These are phyloP conservation scores for Azorinus chamasolen DNA, from an alignment of 2,888 invertebrate species.

Conservation along the genomic window DNA sequence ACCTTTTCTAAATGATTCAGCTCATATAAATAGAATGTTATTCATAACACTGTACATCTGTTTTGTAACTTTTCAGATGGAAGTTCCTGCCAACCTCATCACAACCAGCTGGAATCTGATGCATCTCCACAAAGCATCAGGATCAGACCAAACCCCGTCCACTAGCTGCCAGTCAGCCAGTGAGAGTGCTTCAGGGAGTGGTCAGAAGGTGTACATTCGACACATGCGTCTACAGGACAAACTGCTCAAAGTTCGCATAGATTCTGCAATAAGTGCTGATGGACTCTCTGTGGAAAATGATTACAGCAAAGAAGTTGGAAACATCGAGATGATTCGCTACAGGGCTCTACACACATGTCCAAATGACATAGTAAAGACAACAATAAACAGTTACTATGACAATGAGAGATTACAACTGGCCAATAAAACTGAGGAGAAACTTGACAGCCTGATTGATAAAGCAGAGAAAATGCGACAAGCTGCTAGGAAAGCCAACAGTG, in stretches of 20 bases:
- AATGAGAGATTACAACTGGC: conserved; percentile 63
- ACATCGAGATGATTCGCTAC: conserved; percentile 72
- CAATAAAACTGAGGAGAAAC: conserved; percentile 44
- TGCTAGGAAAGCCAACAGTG: conserved; percentile 26
- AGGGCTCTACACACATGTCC: conserved; percentile 69
- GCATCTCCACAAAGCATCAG: conserved; percentile 46
- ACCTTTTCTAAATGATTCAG: neutral
- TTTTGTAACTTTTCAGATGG: conserved; percentile 48
- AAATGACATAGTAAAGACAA: conserved; percentile 55
- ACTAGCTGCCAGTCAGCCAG: conserved; percentile 30
- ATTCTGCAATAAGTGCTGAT: conserved; percentile 57
- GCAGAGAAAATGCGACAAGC: conserved; percentile 47
- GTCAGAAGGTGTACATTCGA: conserved; percentile 56
- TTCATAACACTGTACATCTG: neutral
- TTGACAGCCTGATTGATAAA: conserved; percentile 59
- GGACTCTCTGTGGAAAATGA: conserved; percentile 66
- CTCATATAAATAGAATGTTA: neutral
- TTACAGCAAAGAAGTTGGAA: conserved; percentile 69
- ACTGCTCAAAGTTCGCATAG: conserved; percentile 62
- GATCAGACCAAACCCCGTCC: conserved; percentile 19
- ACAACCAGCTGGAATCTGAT: conserved; percentile 69
- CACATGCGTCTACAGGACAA: conserved; percentile 68
- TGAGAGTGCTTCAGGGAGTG: conserved; percentile 15
- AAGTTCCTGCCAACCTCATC: conserved; percentile 75
- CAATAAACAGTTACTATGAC: conserved; percentile 72